These are phyloP conservation scores for Pseudomyrmex gracilis DNA, from an alignment of 1,140 invertebrate species.

Conservation along the genomic window DNA sequence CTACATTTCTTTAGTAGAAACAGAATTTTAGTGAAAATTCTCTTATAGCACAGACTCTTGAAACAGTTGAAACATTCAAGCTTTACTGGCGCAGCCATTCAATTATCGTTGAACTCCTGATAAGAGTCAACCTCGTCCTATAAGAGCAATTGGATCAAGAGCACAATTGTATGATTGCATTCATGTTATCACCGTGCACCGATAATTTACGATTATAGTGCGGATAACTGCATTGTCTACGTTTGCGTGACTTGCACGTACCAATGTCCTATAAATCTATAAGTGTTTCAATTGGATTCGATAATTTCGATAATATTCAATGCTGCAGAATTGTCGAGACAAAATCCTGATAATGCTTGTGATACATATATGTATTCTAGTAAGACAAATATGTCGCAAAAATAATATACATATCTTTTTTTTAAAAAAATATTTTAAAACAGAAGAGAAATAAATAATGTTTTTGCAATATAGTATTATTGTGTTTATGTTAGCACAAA, in stretches of 20 bases:
- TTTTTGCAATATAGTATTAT: no score
- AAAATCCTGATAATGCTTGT: no score
- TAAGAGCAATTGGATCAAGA: slow-evolving; percentile 57
- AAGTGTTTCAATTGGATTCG: not conserved
- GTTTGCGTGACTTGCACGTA: not conserved
- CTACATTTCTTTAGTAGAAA: no score
- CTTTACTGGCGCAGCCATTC: slow-evolving; percentile 9
- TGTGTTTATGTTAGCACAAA: not conserved
- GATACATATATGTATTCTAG: no score
- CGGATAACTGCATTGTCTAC: slow-evolving; percentile 44
- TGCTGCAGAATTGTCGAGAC: no score
- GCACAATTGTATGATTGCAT: slow-evolving; percentile 59
- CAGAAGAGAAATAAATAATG: no score
- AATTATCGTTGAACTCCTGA: slow-evolving; percentile 35
- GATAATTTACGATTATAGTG: slow-evolving; percentile 58
- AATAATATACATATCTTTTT: no score
- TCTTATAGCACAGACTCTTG: no score
- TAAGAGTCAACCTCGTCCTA: slow-evolving; percentile 21
- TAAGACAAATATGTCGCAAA: no score
- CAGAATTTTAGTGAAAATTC: no score
- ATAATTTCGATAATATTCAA: slow-evolving; percentile 6
- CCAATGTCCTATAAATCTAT: slow-evolving; percentile 30
- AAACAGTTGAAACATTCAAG: slow-evolving; percentile 7
- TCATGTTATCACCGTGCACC: slow-evolving; percentile 54
- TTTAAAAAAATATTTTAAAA: no score